A percentile compares a stretch with the other conserved stretches of the same genome.
phyloP scores from a whole-genome alignment of 2,113 vertebrate species.

The Tragelaphus imberbis region DNA sequence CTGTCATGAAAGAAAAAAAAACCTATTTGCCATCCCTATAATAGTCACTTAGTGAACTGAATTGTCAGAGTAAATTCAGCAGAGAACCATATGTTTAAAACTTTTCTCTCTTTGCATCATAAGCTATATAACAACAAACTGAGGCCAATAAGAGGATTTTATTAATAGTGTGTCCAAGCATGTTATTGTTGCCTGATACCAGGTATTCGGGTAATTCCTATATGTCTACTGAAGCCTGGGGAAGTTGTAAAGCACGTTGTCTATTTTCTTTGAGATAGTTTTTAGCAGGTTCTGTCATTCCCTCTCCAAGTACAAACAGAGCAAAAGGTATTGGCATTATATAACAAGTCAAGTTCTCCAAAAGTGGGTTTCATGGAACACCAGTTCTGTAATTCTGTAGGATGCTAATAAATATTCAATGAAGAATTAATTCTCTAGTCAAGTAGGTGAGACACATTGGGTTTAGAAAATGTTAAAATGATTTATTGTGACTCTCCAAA shows the following conservation, averaged over 20 bases:
- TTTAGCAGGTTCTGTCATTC: not conserved
- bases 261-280: not conserved
- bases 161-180: not conserved
- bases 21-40: not conserved
- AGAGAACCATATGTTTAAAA: not conserved
- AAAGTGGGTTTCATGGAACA: not conserved
- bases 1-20: not conserved
- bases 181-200: not conserved
- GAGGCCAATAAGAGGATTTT: not conserved
- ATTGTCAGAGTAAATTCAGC: not conserved
- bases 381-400: not conserved
- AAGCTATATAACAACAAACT: not conserved
- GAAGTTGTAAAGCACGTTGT: not conserved
- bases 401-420: not conserved
- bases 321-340: not conserved
- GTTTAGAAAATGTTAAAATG: not conserved
- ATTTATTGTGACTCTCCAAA: not conserved
- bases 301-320: not conserved
- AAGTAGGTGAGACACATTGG: not conserved
- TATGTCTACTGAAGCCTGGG: not conserved
- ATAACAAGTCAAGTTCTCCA: not conserved
- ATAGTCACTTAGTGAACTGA: not conserved
- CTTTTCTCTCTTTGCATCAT: not conserved
- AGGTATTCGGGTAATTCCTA: not conserved
- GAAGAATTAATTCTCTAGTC: not conserved